Conservation (phyloP, 2,113 vertebrate species). For the Microtus pennsylvanicus region DNA sequence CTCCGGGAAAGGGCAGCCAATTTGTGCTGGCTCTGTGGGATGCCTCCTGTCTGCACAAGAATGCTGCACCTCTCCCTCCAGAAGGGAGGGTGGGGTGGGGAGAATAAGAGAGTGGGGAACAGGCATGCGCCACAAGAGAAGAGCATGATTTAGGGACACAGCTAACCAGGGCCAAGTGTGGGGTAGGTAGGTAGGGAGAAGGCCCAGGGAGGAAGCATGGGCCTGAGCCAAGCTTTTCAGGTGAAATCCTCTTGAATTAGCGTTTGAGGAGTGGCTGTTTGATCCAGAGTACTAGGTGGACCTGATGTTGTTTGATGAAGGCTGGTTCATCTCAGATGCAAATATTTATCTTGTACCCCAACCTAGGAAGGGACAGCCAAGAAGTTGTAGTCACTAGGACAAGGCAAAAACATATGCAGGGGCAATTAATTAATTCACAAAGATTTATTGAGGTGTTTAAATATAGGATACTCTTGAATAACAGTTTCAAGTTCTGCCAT, state of each 20-base stretch:
- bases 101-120: neutral
- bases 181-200: neutral
- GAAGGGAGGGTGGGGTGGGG: neutral
- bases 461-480: neutral
- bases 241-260: neutral
- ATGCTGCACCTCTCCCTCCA: neutral
- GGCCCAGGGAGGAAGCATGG: neutral
- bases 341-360: neutral
- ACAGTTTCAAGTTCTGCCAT: conserved; percentile 12
- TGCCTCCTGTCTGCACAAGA: conserved; percentile 44
- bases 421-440: neutral
- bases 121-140: neutral
- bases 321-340: neutral
- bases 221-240: neutral
- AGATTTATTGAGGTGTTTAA: neutral
- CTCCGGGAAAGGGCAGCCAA: conserved; percentile 60
- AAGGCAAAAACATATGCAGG: neutral
- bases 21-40: neutral
- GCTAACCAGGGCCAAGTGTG: neutral
- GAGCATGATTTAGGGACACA: neutral
- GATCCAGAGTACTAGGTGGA: neutral
- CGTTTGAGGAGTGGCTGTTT: neutral
- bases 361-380: neutral
- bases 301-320: neutral
- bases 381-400: neutral